Evolutionary conservation across 2,888 invertebrate genomes (phyloP), one percentile per base, ranked within the genome.

Genomic region (Drepanosiphum platanoidis): DNA sequence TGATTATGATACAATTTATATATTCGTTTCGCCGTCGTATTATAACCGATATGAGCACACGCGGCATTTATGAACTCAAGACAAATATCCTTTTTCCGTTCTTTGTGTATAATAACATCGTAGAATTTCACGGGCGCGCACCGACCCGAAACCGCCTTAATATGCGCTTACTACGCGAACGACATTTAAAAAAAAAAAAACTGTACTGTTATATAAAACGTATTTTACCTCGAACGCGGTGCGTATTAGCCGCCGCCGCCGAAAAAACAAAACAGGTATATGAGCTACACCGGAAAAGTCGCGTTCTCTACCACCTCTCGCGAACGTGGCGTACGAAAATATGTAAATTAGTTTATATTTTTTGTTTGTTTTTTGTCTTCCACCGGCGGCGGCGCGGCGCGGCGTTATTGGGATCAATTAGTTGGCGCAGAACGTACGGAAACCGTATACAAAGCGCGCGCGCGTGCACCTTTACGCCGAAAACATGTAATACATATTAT

Each of bases 321-420:
- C 7, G n/a, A 7, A 74, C n/a, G 32, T 22, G n/a, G n/a, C 7
- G 9, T 8, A 39, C 22, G 30, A 78, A 64, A n/a, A n/a, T n/a
- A 78, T 78, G 64, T 64, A 78, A 78, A 78, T 78, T 9, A 39
- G 39, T 39, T 64, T 64, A 22, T 39, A 22, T 39, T 36, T 15
- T n/a, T 32, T 36, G 52, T 36, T 18, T 78, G 30, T 42, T 5
- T 78, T 78, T 64, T 30, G 78, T n/a, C n/a, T n/a, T n/a, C n/a
- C n/a, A n/a, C n/a, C n/a, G n/a, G n/a, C n/a, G n/a, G n/a, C n/a
- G n/a, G n/a, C n/a, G n/a, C n/a, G n/a, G n/a, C n/a, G n/a, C n/a
- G n/a, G n/a, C n/a, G 42, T 78, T 78, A 64, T 78, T 64, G 64
- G 64, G 42, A 64, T 64, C 42, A 39, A 64, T 78, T 64, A 30